phyloP scores from a whole-genome alignment of 53 echinoderm and acorn worm species.

The Mesocentrotus franciscanus region DNA sequence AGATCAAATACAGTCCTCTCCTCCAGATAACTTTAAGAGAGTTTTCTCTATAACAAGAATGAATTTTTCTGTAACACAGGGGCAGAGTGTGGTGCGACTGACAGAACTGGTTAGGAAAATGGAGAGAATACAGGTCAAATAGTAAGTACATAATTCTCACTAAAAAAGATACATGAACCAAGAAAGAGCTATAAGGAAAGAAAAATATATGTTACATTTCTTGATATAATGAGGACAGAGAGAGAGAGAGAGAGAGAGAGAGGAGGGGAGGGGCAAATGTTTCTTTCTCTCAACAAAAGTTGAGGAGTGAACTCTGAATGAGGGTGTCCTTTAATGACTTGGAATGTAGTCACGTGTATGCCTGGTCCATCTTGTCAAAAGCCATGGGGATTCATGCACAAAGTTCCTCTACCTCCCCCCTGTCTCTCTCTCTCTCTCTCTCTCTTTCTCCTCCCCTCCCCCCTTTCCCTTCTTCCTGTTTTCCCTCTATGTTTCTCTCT shows the following conservation, averaged over 20 bases:
- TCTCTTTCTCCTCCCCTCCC: not conserved
- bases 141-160: too few relatives aligned
- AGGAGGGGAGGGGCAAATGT: not conserved
- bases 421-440: conserved; percentile 17
- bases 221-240: not conserved
- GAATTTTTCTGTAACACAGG: too few relatives aligned
- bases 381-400: not conserved
- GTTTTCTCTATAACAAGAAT: too few relatives aligned
- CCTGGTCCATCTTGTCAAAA: not conserved
- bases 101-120: too few relatives aligned
- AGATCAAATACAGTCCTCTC: too few relatives aligned
- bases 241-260: not conserved
- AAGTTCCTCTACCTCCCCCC: too few relatives aligned
- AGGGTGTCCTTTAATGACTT: not conserved
- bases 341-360: not conserved
- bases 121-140: too few relatives aligned
- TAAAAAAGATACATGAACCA: too few relatives aligned
- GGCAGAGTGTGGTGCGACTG: too few relatives aligned
- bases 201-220: too few relatives aligned
- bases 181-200: too few relatives aligned
- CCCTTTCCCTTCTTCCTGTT: not conserved
- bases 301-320: not conserved
- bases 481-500: not conserved
- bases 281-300: not conserved
- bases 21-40: too few relatives aligned